These are phyloP conservation scores for Allacma fusca DNA, from an alignment of 2,888 invertebrate genomes.

Conservation along the genomic window DNA sequence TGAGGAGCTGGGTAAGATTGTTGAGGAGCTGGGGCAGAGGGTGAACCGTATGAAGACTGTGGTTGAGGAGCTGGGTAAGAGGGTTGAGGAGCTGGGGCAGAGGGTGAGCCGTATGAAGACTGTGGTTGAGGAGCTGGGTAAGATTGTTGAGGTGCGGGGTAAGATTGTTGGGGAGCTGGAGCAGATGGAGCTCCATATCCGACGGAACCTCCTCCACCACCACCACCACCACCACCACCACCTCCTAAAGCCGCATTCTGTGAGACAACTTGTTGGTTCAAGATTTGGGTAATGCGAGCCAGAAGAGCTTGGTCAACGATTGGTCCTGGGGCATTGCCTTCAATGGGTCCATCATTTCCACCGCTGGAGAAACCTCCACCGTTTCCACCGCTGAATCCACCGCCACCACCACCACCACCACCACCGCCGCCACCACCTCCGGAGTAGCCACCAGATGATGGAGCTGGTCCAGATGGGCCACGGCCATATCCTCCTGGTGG, in stretches of 20 bases:
- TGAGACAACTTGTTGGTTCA: conserved; percentile 49
- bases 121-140: conserved; percentile 39
- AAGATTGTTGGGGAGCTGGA: conserved; percentile 23
- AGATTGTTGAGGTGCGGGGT: conserved; percentile 19
- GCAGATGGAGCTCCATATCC: conserved; percentile 19
- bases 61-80: conserved; percentile 22
- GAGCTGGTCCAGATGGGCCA: conserved; percentile 16
- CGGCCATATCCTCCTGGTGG: conserved; percentile 47
- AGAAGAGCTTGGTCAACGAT: conserved; percentile 59
- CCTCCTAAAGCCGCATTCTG: background rate
- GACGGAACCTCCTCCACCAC: conserved; percentile 38
- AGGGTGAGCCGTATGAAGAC: background rate
- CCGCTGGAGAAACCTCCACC: conserved; percentile 48
- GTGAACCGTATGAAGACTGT: conserved; percentile 16
- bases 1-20: conserved; percentile 3
- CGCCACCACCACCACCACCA: conserved; percentile 35
- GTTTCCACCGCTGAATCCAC: conserved; percentile 35
- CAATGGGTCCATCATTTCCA: conserved; percentile 47
- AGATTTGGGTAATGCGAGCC: conserved; percentile 56
- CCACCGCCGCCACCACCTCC: conserved; percentile 50
- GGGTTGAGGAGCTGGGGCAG: conserved; percentile 20
- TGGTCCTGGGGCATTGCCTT: conserved; percentile 49
- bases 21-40: conserved; percentile 40
- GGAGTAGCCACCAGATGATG: conserved; percentile 42
- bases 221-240: conserved; percentile 45